phyloP scores from a whole-genome alignment of 2,797 vertebrate genomes.

The Lemur catta region DNA sequence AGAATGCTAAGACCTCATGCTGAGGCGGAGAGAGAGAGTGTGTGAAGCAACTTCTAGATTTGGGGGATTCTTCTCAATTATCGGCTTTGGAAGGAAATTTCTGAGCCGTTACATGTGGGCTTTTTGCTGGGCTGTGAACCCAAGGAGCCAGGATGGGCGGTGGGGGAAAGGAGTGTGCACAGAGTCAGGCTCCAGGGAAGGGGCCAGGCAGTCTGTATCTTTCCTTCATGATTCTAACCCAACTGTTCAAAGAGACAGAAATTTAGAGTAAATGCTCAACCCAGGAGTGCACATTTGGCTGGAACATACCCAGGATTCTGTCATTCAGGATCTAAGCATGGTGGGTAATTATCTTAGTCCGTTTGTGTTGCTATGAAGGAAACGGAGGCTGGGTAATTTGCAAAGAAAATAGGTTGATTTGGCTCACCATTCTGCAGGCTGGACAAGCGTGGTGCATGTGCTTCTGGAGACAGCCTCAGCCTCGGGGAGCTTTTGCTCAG shows the following conservation, averaged over 20 bases:
- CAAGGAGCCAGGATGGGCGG: rapidly evolving
- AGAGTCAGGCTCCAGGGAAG: rapidly evolving
- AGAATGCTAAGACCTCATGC: neutral
- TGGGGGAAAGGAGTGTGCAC: too few relatives aligned
- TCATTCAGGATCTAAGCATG: neutral
- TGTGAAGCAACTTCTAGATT: neutral
- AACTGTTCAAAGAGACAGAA: neutral
- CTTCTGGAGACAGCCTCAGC: neutral
- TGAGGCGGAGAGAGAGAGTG: neutral
- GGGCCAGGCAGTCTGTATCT: too few relatives aligned
- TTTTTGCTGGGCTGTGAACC: neutral
- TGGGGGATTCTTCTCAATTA: neutral
- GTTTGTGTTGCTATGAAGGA: neutral
- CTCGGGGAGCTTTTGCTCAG: neutral
- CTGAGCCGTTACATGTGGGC: neutral
- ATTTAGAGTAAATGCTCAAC: rapidly evolving
- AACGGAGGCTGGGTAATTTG: neutral
- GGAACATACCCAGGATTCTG: neutral
- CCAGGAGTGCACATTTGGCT: neutral
- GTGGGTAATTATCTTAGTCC: neutral
- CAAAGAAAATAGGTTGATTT: neutral
- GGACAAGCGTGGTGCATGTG: neutral
- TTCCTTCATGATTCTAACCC: neutral
- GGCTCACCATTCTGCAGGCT: neutral
- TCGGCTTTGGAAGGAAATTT: neutral